Evolutionary conservation across 2,797 vertebrate species (phyloP).

Genomic region (Nasua narica): DNA sequence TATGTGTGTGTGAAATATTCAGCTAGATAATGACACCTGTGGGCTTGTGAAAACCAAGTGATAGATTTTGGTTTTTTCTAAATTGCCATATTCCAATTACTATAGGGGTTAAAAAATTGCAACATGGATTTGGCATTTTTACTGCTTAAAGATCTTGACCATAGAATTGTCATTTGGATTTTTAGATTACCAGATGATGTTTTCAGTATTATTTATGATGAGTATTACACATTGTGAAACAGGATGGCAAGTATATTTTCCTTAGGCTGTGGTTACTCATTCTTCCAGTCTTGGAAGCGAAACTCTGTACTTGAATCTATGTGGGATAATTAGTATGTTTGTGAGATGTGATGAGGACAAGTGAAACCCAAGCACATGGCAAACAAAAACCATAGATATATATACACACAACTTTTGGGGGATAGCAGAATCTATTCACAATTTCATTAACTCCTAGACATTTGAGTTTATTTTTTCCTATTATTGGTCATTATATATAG

Average conservation of each 20-base stretch:
- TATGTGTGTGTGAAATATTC: constrained; percentile 43
- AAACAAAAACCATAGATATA: constrained; percentile 16
- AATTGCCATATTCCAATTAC: not conserved
- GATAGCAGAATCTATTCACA: not conserved
- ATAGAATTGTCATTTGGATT: constrained; percentile 33
- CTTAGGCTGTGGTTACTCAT: constrained; percentile 58
- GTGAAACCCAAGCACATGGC: constrained; percentile 51
- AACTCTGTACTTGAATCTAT: constrained; percentile 17
- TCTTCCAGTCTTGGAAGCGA: constrained; percentile 46
- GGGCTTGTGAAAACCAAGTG: constrained; percentile 3
- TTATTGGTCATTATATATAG: constrained; percentile 33
- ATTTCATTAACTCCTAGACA: constrained; percentile 7
- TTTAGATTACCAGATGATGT: constrained; percentile 15
- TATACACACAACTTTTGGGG: not conserved
- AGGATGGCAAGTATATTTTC: constrained; percentile 50
- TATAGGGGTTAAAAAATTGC: constrained; percentile 16
- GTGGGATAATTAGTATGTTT: constrained; percentile 39
- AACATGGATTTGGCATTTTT: constrained; percentile 34
- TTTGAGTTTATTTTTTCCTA: constrained; percentile 49
- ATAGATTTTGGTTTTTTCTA: not conserved
- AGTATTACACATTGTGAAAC: not conserved
- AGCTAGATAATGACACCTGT: constrained; percentile 60
- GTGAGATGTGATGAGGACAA: constrained; percentile 22
- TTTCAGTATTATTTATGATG: constrained; percentile 41
- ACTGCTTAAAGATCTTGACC: not conserved